Evolutionary conservation across 2,888 invertebrate species (phyloP), one percentile per base, ranked within the genome.

Genomic region (Netelia virgata): DNA sequence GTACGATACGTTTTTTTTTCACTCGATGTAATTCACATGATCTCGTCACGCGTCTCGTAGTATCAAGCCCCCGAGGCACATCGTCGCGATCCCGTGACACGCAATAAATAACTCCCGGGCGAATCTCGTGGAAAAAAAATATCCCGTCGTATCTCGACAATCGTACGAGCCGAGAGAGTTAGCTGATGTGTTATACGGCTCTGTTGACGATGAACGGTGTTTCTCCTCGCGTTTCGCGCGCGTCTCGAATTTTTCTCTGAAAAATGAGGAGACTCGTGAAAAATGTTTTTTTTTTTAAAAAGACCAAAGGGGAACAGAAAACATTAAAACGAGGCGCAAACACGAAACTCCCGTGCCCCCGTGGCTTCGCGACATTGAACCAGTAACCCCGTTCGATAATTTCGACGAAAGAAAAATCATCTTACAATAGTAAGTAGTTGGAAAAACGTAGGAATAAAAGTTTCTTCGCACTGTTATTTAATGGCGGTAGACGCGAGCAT

Each of bases 41-140:
- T 28, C 28, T 28, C 28, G 28, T 28, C 28, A 28, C 28, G 28
- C 28, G 28, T 28, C 5, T 28, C 28, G 28, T 28, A 5, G 28
- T 28, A 28, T 28, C 28, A 28, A 28, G 28, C 5, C 28, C 28
- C 5, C 28, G 28, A 28, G 28, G 28, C 28, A 28, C 3, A 5
- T 28, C 28, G 28, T 28, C 28, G 28, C 28, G 28, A 28, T 28
- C 28, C 28, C 28, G 28, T 28, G 28, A 28, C 2, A 28, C 28
- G 76, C 28, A 66, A 76, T 76, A 76, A 76, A 76, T 75, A 75
- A 75, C 75, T 76, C 76, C 55, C 43, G 1, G 16, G 10, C 18
- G 66, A 68, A 76, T 76, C 76, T 57, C 43, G 9, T 18, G 10
- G 11, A 61, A 36, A 63, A 74, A 50, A 74, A 41, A 23, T 63